Conservation (phyloP, 2,888 invertebrate genomes). For the Agonopterix alstromeriana region DNA sequence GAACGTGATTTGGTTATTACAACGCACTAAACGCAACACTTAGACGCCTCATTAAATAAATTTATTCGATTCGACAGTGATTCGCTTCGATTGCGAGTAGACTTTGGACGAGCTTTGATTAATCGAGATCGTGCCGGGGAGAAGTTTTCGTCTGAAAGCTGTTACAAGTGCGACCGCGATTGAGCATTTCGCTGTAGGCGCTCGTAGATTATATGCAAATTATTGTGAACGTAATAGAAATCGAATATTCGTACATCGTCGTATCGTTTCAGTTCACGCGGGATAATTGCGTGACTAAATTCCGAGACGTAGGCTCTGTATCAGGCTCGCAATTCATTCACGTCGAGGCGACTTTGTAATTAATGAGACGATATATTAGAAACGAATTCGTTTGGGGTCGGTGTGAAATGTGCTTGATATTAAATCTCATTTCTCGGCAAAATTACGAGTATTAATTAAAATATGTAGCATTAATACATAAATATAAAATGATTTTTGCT, state of each 20-base stretch:
- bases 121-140: slow-evolving; percentile 31
- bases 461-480: no score
- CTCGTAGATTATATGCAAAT: slow-evolving; percentile 44
- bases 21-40: slow-evolving; percentile 54
- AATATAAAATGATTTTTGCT: no score
- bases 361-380: slow-evolving; percentile 57
- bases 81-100: slow-evolving; percentile 62
- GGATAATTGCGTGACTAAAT: slow-evolving; percentile 60
- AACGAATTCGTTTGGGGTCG: slow-evolving; percentile 51
- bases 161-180: slow-evolving; percentile 10
- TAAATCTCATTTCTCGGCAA: slow-evolving; percentile 27
- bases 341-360: slow-evolving; percentile 44
- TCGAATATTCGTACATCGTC: slow-evolving; percentile 33
- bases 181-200: slow-evolving; percentile 20
- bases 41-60: slow-evolving; percentile 62
- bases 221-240: slow-evolving; percentile 38
- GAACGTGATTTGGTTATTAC: slow-evolving; percentile 66
- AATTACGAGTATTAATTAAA: slow-evolving; percentile 1
- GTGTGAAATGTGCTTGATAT: slow-evolving; percentile 33
- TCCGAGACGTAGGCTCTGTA: slow-evolving; percentile 40
- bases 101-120: slow-evolving; percentile 44
- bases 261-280: slow-evolving; percentile 27
- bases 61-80: slow-evolving; percentile 55
- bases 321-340: slow-evolving; percentile 47
- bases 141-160: slow-evolving; percentile 27